Base-by-base conservation (phyloP, 2,797 vertebrate genomes). In the Ambastaia sidthimunki region DNA sequence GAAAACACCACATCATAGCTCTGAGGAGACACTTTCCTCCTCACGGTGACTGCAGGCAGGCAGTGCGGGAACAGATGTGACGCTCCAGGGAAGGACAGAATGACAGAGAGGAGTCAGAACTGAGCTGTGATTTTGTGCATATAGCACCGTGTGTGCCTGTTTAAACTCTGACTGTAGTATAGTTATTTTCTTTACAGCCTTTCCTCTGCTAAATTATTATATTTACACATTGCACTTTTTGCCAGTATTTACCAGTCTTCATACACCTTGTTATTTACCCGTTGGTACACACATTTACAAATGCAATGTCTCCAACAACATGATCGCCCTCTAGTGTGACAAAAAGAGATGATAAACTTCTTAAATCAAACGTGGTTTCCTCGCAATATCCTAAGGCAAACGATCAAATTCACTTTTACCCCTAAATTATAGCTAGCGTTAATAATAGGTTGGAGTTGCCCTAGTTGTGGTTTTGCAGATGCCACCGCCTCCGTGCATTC, bases 381-480 rank as follows among this genome's bases (percentile, higher is more conserved):
- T 54, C 11, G 47, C 68, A 78, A 44, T 54, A 71, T 78, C n/a
- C 66, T 18, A 25, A 57, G 76, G 59, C 47, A 41, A 78, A 78
- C 47, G 68, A 71, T 68, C 68, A 63, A 71, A 71, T 78, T 78
- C 76, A 60, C 68, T 63, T 78, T 78, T 65, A 54, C 76, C 21
- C 76, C 16, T 54, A 71, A 78, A 78, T 78, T 78, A 78, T 16
- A 71, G 68, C 47, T n/a, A 10, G 11, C 57, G 52, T n/a, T 63
- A 78, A 78, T 71, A 19, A 44, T 52, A 65, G 76, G 76, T 41
- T 65, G 25, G 7, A n/a, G n/a, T 18, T 7, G 28, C 28, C 62
- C 62, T 10, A 13, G 15, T 18, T 44, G 76, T 47, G 59, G 57
- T 63, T 21, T 37, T 11, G 66, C 66, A 23, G 19, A 48, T 48